Percentiles rank a stretch among this genome's conserved stretches.
Conservation (phyloP, 2,113 vertebrate genomes). For the Genyomyrus donnyi region DNA sequence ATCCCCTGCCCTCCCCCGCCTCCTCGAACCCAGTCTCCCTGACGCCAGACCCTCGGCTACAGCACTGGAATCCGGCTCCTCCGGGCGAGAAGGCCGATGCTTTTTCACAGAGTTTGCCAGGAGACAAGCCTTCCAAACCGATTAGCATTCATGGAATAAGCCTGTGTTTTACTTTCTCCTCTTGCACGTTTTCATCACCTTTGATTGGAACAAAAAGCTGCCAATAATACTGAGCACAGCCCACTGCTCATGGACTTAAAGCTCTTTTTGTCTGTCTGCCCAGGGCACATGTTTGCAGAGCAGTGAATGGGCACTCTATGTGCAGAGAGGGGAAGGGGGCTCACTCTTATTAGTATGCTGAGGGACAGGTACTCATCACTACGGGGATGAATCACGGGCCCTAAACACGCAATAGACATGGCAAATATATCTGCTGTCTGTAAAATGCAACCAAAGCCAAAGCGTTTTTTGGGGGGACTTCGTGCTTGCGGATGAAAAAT, state of each 20-base stretch:
- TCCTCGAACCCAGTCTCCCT: neutral
- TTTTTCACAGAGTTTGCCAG: neutral
- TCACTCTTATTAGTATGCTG: neutral
- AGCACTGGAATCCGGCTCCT: neutral
- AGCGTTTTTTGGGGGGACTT: neutral
- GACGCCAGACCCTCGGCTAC: neutral
- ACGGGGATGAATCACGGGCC: neutral
- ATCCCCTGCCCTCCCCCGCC: neutral
- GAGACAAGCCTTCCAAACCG: neutral
- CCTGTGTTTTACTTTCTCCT: neutral
- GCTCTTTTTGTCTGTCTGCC: neutral
- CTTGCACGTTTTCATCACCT: neutral
- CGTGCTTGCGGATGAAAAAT: neutral
- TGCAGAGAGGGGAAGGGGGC: neutral
- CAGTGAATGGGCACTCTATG: neutral
- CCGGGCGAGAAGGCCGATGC: neutral
- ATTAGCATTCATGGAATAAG: neutral
- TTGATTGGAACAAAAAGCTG: conserved; percentile 5
- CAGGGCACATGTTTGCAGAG: neutral
- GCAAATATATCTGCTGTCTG: neutral
- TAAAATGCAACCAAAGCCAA: neutral
- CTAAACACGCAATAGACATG: neutral
- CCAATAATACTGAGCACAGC: neutral
- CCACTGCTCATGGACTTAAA: neutral
- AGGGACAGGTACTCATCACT: neutral